A percentile compares a stretch with the other conserved stretches of the same genome.
phyloP scores from a whole-genome alignment of 2,888 invertebrate species.

The Thecocarcelia acutangulata region DNA sequence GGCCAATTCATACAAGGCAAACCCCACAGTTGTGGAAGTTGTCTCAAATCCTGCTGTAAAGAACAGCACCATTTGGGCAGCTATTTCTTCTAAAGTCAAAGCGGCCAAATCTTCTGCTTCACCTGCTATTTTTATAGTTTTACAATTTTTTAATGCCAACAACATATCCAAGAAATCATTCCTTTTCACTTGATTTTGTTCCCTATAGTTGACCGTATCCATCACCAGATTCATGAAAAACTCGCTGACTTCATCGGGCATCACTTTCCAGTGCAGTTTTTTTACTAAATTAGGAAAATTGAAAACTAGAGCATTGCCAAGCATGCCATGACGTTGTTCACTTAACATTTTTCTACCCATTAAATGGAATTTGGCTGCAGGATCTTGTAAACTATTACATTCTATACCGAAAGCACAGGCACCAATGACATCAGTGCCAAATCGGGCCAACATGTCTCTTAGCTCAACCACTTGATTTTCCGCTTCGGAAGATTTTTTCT shows the following conservation, averaged over 20 bases:
- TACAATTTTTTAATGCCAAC: constrained; percentile 78
- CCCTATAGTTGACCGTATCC: constrained; percentile 77
- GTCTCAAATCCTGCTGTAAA: constrained; percentile 83
- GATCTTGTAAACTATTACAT: constrained; percentile 80
- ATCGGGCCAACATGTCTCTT: constrained; percentile 80
- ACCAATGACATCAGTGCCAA: constrained; percentile 83
- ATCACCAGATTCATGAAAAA: constrained; percentile 79
- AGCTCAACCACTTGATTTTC: constrained; percentile 77
- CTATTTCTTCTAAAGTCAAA: constrained; percentile 80
- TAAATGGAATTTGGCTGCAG: constrained; percentile 78
- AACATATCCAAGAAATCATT: constrained; percentile 82
- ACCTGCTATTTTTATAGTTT: constrained; percentile 69
- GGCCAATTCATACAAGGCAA: constrained; percentile 82
- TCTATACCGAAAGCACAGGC: too few species aligned
- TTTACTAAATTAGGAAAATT: constrained; percentile 67
- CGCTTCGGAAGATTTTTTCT: constrained; percentile 49
- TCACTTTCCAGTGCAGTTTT: constrained; percentile 63
- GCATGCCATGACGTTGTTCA: constrained; percentile 67
- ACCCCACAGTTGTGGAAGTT: constrained; percentile 82
- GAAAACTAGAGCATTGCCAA: constrained; percentile 47
- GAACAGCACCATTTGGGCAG: constrained; percentile 83
- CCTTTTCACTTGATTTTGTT: constrained; percentile 75
- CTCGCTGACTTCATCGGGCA: constrained; percentile 61
- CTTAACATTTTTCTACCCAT: constrained; percentile 71
- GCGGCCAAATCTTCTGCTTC: constrained; percentile 71